Percentiles rank a stretch among this genome's conserved stretches.
phyloP scores from a whole-genome alignment of 2,888 invertebrate species.

The Tanytarsus gracilentus region DNA sequence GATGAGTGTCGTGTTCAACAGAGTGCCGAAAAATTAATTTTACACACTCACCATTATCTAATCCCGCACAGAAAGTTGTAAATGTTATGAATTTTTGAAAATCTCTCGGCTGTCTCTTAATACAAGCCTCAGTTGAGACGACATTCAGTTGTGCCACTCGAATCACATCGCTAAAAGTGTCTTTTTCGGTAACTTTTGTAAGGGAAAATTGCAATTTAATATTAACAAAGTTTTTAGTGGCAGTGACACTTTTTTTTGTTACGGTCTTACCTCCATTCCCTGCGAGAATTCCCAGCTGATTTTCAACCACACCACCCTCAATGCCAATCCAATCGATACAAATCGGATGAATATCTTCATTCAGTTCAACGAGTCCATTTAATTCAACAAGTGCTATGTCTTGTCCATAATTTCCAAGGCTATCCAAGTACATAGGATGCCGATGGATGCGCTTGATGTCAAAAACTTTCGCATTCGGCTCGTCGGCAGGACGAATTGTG shows the following conservation, averaged over 20 bases:
- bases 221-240: too few relatives aligned
- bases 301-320: constrained; percentile 33
- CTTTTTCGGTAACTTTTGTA: constrained; percentile 50
- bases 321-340: constrained; percentile 42
- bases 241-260: too few relatives aligned
- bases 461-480: constrained; percentile 35
- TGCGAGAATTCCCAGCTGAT: constrained; percentile 33
- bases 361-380: constrained; percentile 37
- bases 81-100: constrained; percentile 49
- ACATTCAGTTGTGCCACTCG: constrained; percentile 46
- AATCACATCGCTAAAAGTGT: constrained; percentile 45
- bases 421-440: constrained; percentile 42
- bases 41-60: constrained; percentile 45
- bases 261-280: too few relatives aligned
- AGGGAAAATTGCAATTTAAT: too few relatives aligned
- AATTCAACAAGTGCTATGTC: constrained; percentile 44
- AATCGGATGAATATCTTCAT: constrained; percentile 39
- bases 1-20: constrained; percentile 16
- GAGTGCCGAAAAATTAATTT: not conserved
- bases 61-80: constrained; percentile 55
- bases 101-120: constrained; percentile 43
- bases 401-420: constrained; percentile 44
- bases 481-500: constrained; percentile 31
- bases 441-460: constrained; percentile 36
- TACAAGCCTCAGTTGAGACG: constrained; percentile 47